These are phyloP conservation scores for Emys orbicularis DNA, from an alignment of 2,797 vertebrate species.

Conservation along the genomic window DNA sequence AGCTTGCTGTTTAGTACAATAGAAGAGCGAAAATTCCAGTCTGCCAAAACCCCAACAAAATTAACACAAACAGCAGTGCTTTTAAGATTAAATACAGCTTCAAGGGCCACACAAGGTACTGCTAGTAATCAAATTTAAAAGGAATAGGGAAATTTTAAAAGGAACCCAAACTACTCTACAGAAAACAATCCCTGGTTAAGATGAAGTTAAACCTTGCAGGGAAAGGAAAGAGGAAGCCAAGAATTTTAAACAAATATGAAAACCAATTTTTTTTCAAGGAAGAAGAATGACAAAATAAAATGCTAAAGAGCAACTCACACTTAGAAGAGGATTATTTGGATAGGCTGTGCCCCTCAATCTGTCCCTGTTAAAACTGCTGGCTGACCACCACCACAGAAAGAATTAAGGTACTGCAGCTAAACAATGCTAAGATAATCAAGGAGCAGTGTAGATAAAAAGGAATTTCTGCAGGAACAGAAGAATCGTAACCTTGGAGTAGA, in stretches of 20 bases:
- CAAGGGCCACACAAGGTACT: background rate
- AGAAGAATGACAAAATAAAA: background rate
- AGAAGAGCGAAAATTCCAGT: background rate
- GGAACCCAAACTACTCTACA: background rate
- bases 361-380: background rate
- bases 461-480: background rate
- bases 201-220: background rate
- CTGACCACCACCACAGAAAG: rapidly evolving
- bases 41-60: constrained; percentile 23
- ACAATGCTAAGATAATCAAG: background rate
- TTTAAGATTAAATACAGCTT: constrained; percentile 10
- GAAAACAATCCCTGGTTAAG: background rate
- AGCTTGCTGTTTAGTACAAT: background rate
- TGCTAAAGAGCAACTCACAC: background rate
- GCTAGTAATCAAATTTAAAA: background rate
- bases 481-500: constrained; percentile 14
- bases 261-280: background rate
- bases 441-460: background rate
- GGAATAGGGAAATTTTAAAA: rapidly evolving
- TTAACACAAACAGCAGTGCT: constrained; percentile 16
- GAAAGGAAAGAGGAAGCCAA: rapidly evolving
- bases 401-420: constrained; percentile 17
- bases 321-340: background rate
- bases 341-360: background rate
- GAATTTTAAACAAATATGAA: background rate